Evolutionary conservation across 2,888 invertebrate species (phyloP).

Genomic region (Serripes groenlandicus): DNA sequence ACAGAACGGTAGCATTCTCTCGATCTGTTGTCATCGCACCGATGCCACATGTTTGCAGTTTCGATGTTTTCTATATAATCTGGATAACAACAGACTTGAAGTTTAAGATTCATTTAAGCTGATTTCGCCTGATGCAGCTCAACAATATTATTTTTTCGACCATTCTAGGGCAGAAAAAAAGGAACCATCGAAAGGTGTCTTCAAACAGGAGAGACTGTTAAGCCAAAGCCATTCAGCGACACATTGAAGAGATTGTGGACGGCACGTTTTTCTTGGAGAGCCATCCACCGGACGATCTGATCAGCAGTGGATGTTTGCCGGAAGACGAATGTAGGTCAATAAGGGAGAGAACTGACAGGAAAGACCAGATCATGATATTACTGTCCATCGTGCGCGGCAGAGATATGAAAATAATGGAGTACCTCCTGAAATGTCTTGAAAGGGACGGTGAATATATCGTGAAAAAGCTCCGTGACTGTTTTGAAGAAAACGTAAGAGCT

Average conservation of each 20-base stretch:
- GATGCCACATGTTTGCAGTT: too few species aligned
- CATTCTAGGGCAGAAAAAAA: too few species aligned
- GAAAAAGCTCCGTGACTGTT: background rate
- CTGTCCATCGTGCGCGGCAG: background rate
- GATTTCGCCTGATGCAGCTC: too few species aligned
- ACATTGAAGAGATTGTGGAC: background rate
- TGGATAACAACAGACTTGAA: too few species aligned
- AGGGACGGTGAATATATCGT: background rate
- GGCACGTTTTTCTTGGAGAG: background rate
- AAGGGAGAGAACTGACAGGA: conserved; percentile 6
- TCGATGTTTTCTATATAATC: too few species aligned
- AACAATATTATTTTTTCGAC: too few species aligned
- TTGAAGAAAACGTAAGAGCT: background rate
- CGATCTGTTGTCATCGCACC: too few species aligned
- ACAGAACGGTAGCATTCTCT: too few species aligned
- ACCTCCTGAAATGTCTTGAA: background rate
- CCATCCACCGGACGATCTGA: background rate
- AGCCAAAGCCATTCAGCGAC: background rate
- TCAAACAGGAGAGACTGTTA: conserved; percentile 1
- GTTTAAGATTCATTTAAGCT: too few species aligned
- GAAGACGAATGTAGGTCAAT: conserved; percentile 12
- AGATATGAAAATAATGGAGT: background rate
- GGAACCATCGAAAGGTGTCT: background rate
- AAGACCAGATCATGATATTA: background rate
- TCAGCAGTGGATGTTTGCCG: background rate